Base-by-base conservation (phyloP, 2,113 vertebrate species). In the Syngnathus typhle region DNA sequence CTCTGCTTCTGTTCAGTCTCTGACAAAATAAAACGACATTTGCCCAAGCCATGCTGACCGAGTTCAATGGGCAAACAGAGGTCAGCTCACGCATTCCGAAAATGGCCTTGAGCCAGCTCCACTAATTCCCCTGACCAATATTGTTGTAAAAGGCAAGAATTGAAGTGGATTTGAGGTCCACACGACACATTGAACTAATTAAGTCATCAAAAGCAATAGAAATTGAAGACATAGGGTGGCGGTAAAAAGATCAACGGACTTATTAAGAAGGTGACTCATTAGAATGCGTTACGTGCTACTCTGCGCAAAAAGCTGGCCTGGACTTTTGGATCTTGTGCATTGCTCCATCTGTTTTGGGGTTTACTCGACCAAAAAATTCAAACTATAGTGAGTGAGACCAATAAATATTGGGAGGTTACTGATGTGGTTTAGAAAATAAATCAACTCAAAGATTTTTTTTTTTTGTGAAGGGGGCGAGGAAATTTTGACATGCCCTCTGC, bases 21-120 rank as follows among this genome's bases (percentile, higher is more conserved):
- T 90, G 90, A 89, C 81, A 81, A 75, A 92, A 93, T 92, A 93
- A 93, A 91, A 91, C 76, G 85, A 89, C 85, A 92, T 91, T 92
- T 90, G 90, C 93, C 91, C 88, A 89, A 86, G 91, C 79, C 69
- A 90, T 87, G 88, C 82, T 85, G 91, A 83, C 84, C 87, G 86
- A 85, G 91, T 93, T 93, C 88, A 91, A 88, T 88, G 90, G 91
- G 90, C 92, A 93, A 95, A 94, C 89, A 92, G 88, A 89, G 87
- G 16, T 87, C 73, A n/a, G 19, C 69, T 60, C 41, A 37, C 38
- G 71, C 71, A 71, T 79, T 73, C 67, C 70, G 71, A 4, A 36
- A 37, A 64, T 27, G 65, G 59, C 62, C 68, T 67, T 54, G 8
- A 70, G 67, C 47, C 43, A 71, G 60, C 63, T 13, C 69, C 67